phyloP scores from a whole-genome alignment of 2,113 vertebrate species.

The Corvus moneduloides region DNA sequence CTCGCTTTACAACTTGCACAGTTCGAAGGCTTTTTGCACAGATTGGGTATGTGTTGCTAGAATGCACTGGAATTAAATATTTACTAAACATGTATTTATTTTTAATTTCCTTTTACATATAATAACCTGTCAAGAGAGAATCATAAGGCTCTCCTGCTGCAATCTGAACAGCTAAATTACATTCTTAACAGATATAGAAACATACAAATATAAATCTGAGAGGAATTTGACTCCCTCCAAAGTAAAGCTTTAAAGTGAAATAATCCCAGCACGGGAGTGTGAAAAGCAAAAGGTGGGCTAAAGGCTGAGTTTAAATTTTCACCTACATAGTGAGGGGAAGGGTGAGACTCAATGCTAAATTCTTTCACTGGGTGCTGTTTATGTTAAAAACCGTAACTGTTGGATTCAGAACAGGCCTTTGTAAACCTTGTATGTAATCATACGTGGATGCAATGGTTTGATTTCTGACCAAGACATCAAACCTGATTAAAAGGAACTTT shows the following conservation, averaged over 20 bases:
- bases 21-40: not conserved
- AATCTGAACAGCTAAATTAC: not conserved
- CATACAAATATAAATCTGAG: not conserved
- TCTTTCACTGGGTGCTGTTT: not conserved
- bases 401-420: not conserved
- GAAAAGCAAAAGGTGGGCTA: not conserved
- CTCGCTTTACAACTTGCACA: not conserved
- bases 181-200: not conserved
- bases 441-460: not conserved
- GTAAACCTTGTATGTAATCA: not conserved
- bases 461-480: not conserved
- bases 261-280: not conserved
- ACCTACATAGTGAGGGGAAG: not conserved
- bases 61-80: constrained; percentile 9
- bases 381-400: not conserved
- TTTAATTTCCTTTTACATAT: constrained; percentile 27
- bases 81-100: constrained; percentile 41
- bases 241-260: not conserved
- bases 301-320: not conserved
- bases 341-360: not conserved
- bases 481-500: not conserved
- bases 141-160: not conserved
- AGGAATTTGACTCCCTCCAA: not conserved
- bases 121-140: not conserved
- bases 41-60: not conserved